Evolutionary conservation across 2,797 vertebrate species (phyloP).

Genomic region (Myotis vivesi): DNA sequence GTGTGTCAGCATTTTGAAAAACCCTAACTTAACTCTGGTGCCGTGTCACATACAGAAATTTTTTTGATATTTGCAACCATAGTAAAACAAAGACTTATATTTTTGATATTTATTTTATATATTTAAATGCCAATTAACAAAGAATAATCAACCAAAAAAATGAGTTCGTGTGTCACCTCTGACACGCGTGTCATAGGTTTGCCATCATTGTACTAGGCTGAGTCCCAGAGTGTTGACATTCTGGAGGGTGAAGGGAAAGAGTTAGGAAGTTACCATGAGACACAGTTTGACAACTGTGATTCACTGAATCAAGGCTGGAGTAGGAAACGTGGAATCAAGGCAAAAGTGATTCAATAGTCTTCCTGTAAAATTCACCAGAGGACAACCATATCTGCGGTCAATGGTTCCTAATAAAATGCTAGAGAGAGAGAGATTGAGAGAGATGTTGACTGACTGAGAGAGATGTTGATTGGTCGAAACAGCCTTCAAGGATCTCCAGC

Average conservation of each 20-base stretch:
- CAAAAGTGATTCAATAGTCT: neutral
- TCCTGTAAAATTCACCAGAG: neutral
- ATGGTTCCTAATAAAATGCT: neutral
- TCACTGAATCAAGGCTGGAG: neutral
- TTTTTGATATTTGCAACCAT: no score
- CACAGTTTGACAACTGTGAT: neutral
- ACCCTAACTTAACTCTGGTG: no score
- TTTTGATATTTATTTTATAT: no score
- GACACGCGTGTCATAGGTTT: no score
- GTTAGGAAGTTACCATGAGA: neutral
- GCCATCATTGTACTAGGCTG: no score
- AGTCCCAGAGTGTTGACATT: neutral
- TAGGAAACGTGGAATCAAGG: neutral
- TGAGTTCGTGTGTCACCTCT: no score
- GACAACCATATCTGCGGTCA: neutral
- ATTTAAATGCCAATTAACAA: no score
- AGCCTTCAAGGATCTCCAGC: neutral
- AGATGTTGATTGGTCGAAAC: neutral
- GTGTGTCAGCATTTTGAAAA: no score
- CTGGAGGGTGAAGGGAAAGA: neutral
- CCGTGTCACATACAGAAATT: no score
- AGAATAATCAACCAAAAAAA: no score
- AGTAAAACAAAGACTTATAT: no score
- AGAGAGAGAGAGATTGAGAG: neutral
- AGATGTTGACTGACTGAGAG: neutral